A percentile compares a stretch with the other conserved stretches of the same genome.
These are phyloP conservation scores for Protodeltote pygarga DNA, from an alignment of 2,888 invertebrate species.

Conservation along the genomic window DNA sequence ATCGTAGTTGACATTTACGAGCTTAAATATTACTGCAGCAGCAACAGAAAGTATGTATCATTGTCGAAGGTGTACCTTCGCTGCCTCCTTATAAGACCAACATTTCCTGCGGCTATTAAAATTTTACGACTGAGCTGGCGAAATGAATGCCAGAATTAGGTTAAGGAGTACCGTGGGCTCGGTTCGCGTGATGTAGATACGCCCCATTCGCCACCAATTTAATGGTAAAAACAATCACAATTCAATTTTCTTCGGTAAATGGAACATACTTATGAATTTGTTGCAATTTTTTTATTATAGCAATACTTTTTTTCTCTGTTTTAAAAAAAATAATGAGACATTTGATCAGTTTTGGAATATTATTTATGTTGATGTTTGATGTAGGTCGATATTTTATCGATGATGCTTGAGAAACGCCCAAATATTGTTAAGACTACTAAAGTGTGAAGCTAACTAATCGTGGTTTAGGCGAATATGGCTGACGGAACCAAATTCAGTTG, in stretches of 20 bases:
- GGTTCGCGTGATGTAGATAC: constrained; percentile 72
- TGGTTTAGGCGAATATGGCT: too few relatives aligned
- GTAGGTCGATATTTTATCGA: too few relatives aligned
- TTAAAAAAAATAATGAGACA: neutral
- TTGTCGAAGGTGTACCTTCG: constrained; percentile 63
- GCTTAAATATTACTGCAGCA: too few relatives aligned
- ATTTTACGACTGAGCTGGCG: constrained; percentile 83
- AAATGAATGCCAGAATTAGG: constrained; percentile 84
- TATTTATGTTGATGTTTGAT: too few relatives aligned
- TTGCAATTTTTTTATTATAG: constrained; percentile 7
- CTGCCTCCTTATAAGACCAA: constrained; percentile 66
- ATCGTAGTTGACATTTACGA: too few relatives aligned
- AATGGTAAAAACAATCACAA: constrained; percentile 65
- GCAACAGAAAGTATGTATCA: too few relatives aligned
- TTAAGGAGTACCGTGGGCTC: constrained; percentile 74
- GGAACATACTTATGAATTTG: constrained; percentile 22
- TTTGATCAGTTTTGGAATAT: neutral
- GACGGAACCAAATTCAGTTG: too few relatives aligned
- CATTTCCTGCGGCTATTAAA: constrained; percentile 80
- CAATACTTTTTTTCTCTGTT: constrained; percentile 8
- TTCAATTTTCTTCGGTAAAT: constrained; percentile 49
- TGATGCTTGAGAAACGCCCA: too few relatives aligned
- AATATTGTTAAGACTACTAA: too few relatives aligned
- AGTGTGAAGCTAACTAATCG: too few relatives aligned
- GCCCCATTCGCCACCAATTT: constrained; percentile 64